Evolutionary conservation across 2,113 vertebrate genomes (phyloP), one percentile per base, ranked within the genome.

Genomic region (Oncorhynchus mykiss): DNA sequence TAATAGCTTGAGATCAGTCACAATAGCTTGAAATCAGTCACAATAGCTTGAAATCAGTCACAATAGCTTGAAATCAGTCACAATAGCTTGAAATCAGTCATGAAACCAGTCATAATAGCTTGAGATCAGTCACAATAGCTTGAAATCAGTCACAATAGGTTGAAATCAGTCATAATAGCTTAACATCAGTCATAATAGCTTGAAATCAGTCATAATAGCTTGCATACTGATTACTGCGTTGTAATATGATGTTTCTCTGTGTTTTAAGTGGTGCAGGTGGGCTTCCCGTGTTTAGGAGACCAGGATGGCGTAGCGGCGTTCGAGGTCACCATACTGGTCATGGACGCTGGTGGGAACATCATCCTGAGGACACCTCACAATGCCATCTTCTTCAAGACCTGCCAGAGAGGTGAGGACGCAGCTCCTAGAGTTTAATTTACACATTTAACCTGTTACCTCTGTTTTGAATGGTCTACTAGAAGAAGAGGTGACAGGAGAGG

Each of bases 381-480:
- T 0, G 96, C 96, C 72, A 95, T 97, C 85, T 97, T 97, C 92
- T 97, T 97, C 85, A 97, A 97, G 88, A 96, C 95, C 65, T 96
- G 96, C 75, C 95, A 96, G 76, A 96, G 95, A 96, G 96, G 96
- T 97, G 91, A 92, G 82, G 18, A 45, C 20, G 20, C 9, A 67
- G 12, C 25, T 67, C 66, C 24, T 11, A 39, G 34, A 34, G 34
- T 8, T 39, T 39, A 0, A 39, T 39, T 39, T 9, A 9, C 7
- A 39, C 2, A 0, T 27, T 34, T 39, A 20, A 1, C 5, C n/a
- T 3, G 20, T 24, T 64, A 64, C 62, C 31, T 20, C 12, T 51
- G 49, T 51, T 51, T 16, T 51, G 11, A 51, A 51, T 51, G 11
- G 14, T 16, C 49, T 16, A 51, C 49, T 16, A 60, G 59, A 1